These are phyloP conservation scores for Salarias fasciatus DNA, from an alignment of 2,797 vertebrate species.

Conservation along the genomic window DNA sequence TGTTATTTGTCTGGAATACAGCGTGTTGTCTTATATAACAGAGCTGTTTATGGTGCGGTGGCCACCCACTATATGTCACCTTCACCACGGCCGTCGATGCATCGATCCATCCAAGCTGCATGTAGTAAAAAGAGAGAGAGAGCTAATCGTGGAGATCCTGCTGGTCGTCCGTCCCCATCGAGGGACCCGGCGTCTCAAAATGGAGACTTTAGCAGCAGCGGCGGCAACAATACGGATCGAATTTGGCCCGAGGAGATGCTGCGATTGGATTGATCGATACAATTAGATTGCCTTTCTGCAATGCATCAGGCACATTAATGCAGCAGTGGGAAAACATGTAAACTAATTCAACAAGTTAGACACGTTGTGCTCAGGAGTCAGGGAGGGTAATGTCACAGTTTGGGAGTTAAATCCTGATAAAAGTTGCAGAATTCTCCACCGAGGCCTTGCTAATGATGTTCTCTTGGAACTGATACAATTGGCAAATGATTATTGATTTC, in stretches of 20 bases:
- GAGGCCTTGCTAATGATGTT: constrained; percentile 63
- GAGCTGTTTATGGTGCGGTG: constrained; percentile 10
- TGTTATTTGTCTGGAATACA: no score
- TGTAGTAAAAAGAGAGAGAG: constrained; percentile 25
- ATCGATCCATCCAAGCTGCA: constrained; percentile 33
- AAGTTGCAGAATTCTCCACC: constrained; percentile 54
- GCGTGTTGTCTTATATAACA: not conserved
- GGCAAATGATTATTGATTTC: constrained; percentile 77
- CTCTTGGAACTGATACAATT: constrained; percentile 70
- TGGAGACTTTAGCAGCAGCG: constrained; percentile 44
- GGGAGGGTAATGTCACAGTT: constrained; percentile 45
- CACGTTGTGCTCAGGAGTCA: constrained; percentile 38
- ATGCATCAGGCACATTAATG: constrained; percentile 53
- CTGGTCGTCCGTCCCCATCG: constrained; percentile 24
- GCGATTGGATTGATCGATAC: constrained; percentile 67
- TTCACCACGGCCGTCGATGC: constrained; percentile 10
- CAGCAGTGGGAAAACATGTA: constrained; percentile 38
- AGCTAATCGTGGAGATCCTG: constrained; percentile 31
- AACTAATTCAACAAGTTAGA: constrained; percentile 43
- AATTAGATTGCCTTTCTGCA: constrained; percentile 64
- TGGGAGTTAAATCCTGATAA: constrained; percentile 57
- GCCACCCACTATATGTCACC: constrained; percentile 4
- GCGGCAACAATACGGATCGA: constrained; percentile 51
- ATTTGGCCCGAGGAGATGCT: constrained; percentile 58
- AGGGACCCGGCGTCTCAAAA: constrained; percentile 45